Conservation (phyloP, 2,888 invertebrate genomes). For the Tiphia femorata region DNA sequence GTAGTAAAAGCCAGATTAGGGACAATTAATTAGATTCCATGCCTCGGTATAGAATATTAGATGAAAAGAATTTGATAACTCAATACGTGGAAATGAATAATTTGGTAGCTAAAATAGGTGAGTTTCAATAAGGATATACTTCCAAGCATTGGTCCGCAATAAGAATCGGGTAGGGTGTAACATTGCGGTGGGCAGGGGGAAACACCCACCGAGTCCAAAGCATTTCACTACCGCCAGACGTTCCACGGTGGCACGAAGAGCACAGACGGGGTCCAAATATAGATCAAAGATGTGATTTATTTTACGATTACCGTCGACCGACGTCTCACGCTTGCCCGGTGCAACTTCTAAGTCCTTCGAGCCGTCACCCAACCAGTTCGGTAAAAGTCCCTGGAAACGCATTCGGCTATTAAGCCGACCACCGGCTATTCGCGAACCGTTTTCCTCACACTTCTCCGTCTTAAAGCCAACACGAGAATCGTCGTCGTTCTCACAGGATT, state of each 20-base stretch:
- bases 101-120: too few relatives aligned
- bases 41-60: too few relatives aligned
- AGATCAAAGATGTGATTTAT: slow-evolving; percentile 65
- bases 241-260: slow-evolving; percentile 5
- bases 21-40: too few relatives aligned
- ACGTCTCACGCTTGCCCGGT: slow-evolving; percentile 24
- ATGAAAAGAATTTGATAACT: too few relatives aligned
- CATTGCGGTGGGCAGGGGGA: too few relatives aligned
- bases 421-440: slow-evolving; percentile 13
- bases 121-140: too few relatives aligned
- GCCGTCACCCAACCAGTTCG: slow-evolving; percentile 17
- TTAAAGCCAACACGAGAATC: background rate
- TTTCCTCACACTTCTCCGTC: slow-evolving; percentile 11
- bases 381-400: slow-evolving; percentile 45
- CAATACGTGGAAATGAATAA: too few relatives aligned
- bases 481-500: slow-evolving; percentile 7
- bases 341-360: slow-evolving; percentile 23
- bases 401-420: slow-evolving; percentile 52
- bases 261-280: slow-evolving; percentile 50
- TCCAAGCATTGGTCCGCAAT: too few relatives aligned
- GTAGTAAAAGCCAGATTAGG: too few relatives aligned
- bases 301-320: slow-evolving; percentile 56
- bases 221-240: too few relatives aligned
- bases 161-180: too few relatives aligned
- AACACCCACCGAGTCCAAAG: too few relatives aligned